Evolutionary conservation across 2,888 invertebrate species (phyloP).

Genomic region (Cephus sareptanus): DNA sequence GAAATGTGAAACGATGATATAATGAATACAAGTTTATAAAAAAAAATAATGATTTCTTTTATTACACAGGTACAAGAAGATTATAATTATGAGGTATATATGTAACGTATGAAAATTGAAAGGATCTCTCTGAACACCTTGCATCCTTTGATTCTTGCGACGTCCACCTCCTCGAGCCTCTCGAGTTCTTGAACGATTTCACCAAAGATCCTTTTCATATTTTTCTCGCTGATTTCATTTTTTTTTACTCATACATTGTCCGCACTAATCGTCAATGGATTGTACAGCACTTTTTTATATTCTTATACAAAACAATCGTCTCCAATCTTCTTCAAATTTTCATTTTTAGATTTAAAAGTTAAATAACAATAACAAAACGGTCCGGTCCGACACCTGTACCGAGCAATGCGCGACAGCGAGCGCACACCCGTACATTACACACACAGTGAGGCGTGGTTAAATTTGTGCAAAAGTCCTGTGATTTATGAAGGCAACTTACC

Average conservation of each 20-base stretch:
- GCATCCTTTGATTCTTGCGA: conserved; percentile 14
- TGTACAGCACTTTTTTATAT: neutral
- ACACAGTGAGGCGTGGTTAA: conserved; percentile 15
- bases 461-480: conserved; percentile 47
- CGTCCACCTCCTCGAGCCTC: neutral
- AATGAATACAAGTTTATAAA: conserved; percentile 10
- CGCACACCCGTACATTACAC: neutral
- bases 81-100: conserved; percentile 47
- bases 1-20: neutral
- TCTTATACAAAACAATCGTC: neutral
- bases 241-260: neutral
- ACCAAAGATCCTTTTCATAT: neutral
- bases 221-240: neutral
- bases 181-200: conserved; percentile 8
- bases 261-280: neutral
- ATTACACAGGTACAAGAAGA: conserved; percentile 58
- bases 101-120: conserved; percentile 27
- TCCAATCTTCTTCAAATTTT: neutral
- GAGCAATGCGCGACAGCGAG: neutral
- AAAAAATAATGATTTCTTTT: conserved; percentile 50
- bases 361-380: neutral
- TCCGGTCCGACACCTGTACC: neutral
- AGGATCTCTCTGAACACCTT: conserved; percentile 2
- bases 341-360: neutral
- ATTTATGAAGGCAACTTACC: conserved; percentile 60